Percentiles rank a stretch among this genome's conserved stretches.
Conservation (phyloP, 1,140 invertebrate genomes). For the Dreissena polymorpha region DNA sequence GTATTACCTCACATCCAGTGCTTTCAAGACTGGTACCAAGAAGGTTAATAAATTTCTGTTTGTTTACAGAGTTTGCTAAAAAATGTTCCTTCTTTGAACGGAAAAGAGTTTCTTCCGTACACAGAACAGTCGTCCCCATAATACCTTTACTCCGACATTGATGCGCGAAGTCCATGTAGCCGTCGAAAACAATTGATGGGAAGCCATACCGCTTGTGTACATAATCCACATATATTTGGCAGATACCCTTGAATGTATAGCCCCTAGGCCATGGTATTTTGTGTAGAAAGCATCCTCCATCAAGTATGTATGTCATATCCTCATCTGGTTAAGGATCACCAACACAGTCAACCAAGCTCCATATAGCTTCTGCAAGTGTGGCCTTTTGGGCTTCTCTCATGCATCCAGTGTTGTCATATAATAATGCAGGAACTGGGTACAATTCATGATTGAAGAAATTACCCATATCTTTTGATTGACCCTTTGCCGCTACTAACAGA, state of each 20-base stretch:
- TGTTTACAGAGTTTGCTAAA: no score
- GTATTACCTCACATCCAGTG: background rate
- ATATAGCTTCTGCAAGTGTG: slow-evolving; percentile 54
- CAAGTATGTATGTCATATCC: slow-evolving; percentile 50
- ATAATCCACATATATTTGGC: no score
- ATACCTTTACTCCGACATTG: background rate
- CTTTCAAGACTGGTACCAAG: no score
- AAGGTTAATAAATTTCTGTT: no score
- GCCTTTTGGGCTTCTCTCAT: no score
- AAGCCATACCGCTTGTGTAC: no score
- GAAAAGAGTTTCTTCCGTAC: slow-evolving; percentile 1
- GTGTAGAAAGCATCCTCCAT: slow-evolving; percentile 58
- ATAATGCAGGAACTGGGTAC: no score
- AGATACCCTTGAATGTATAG: no score
- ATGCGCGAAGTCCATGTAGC: slow-evolving; percentile 10
- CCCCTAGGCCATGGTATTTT: no score
- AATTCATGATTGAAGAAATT: slow-evolving; percentile 57
- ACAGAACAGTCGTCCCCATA: background rate
- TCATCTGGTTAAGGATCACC: no score
- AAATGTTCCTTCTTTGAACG: slow-evolving; percentile 40
- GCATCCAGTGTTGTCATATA: no score
- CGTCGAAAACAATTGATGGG: no score
- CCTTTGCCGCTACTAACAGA: slow-evolving; percentile 23
- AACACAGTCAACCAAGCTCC: slow-evolving; percentile 12
- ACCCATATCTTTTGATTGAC: background rate